phyloP scores from a whole-genome alignment of 2,888 invertebrate species.

The Schizaphis graminum region DNA sequence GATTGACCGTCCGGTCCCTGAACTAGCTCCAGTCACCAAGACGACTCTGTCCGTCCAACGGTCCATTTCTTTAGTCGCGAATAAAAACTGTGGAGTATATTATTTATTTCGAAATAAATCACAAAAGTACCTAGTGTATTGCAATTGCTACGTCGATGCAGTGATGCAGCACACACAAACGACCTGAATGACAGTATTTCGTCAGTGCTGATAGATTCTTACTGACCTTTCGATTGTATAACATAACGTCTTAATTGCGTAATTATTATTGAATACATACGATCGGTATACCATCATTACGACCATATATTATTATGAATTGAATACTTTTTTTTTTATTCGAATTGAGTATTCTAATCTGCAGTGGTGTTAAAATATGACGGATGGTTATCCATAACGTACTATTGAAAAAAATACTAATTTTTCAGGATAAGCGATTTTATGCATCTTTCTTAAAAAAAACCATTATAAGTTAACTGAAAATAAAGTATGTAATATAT shows the following conservation, averaged over 20 bases:
- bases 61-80: slow-evolving; percentile 24
- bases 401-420: neutral
- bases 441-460: too few relatives aligned
- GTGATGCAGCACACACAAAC: neutral
- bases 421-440: too few relatives aligned
- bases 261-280: neutral
- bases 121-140: neutral
- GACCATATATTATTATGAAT: neutral
- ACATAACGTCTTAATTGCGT: neutral
- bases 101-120: neutral
- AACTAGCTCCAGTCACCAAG: slow-evolving; percentile 46
- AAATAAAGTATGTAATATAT: too few relatives aligned
- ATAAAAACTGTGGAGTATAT: neutral
- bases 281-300: neutral
- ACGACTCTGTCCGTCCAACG: slow-evolving; percentile 45
- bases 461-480: too few relatives aligned
- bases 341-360: neutral
- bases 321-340: neutral
- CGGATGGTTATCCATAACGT: neutral
- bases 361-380: neutral
- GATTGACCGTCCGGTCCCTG: slow-evolving; percentile 29
- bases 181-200: neutral
- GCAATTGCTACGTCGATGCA: neutral
- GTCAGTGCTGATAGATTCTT: neutral
- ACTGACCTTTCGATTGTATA: neutral